Evolutionary conservation across 2,797 vertebrate genomes (phyloP), one percentile per base, ranked within the genome.

Genomic region (Amblyopsis hoosieri): DNA sequence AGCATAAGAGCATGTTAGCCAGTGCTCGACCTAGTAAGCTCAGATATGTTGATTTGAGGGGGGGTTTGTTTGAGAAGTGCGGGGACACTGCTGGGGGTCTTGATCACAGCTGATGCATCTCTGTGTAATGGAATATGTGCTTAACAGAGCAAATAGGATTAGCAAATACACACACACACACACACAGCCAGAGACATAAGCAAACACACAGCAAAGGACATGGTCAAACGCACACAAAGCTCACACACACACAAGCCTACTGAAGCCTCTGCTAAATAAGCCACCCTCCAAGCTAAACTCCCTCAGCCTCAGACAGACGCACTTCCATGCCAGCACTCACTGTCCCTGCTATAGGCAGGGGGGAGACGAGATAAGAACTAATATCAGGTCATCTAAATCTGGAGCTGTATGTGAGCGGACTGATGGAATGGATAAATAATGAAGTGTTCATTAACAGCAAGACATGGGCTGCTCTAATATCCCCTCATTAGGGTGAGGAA

Each of bases 111-210:
- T 72, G 78, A 87, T 85, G 78, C 75, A 77, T 81, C 81, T 79
- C 64, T 66, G 51, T 75, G 78, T 76, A 79, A 85, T 85, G 77
- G n/a, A 3, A 77, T 0, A 80, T 81, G 70, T 64, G 74, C 67
- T 75, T 83, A 85, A 83, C 67, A 71, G 61, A 64, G 77, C 69
- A 83, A 83, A 85, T 69, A 75, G 81, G 83, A 87, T 90, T 89
- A 89, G 83, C 83, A 78, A 76, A 81, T 74, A 84, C 82, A 80
- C 76, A 62, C 79, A 79, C 77, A 75, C 66, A 66, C 83, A 80
- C 76, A 65, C 47, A 60, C 31, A 8, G 56, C 54, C 63, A 58
- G 52, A 58, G 49, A 9, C 19, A 49, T 60, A 19, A 66, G 29
- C 60, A 51, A 33, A 68, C 68, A 62, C 58, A 61, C 37, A 58